Evolutionary conservation across 2,113 vertebrate genomes (phyloP), one percentile per base, ranked within the genome.

Genomic region (Elephas maximus): DNA sequence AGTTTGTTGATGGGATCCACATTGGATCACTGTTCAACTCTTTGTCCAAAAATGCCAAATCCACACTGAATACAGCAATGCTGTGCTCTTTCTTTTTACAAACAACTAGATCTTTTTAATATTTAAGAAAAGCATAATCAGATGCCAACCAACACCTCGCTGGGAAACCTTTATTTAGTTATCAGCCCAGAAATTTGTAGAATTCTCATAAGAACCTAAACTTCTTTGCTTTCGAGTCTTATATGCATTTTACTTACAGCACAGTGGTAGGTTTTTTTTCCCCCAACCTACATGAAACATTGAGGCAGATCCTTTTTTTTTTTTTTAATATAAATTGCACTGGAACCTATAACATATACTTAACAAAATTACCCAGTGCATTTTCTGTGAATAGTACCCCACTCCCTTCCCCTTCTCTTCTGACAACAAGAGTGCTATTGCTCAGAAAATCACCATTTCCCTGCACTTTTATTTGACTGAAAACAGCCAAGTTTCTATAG

Each of bases 361-460:
- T 99, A 99, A 98, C 97, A 98, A 98, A 99, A 99, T 99, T 99
- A 98, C 98, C 97, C 94, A 95, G 96, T 98, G 92, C 97, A 96
- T 98, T 98, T 98, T 95, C 98, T 96, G 97, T 98, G 98, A 99
- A 97, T 94, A 97, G 95, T 92, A 97, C 94, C 98, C 97, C 81
- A 94, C 97, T 98, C 82, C 91, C 96, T 98, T 98, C 98, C 96
- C 97, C 97, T 98, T 98, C 96, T 98, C 28, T 97, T 97, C 97
- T 98, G 98, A 99, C 97, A 98, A 98, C 96, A 98, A 98, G 97
- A 98, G 96, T 95, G 89, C 96, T 97, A 97, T 98, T 97, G 92
- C 98, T 98, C 96, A 96, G 98, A 98, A 98, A 98, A 99, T 98
- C 98, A 97, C 92, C 98, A 97, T 99, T 98, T 98, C 97, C 94